Evolutionary conservation across 2,113 vertebrate species (phyloP), one percentile per base, ranked within the genome.

Genomic region (Elephas maximus): DNA sequence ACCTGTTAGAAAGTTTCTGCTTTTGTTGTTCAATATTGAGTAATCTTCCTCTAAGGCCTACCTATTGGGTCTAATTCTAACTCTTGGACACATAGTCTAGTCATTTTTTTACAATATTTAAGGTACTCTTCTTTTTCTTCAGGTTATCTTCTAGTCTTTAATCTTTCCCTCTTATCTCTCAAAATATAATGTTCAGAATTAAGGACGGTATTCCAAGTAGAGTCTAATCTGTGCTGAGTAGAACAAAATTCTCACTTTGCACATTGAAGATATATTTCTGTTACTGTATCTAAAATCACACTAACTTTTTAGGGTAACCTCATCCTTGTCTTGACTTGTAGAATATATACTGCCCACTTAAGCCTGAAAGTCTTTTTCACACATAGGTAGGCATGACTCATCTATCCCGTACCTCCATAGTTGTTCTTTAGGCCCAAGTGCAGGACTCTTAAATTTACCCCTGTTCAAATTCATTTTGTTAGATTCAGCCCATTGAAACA

Each of bases 161-260:
- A n/a, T 92, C 24, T 67, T n/a, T 77, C 91, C 33, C 51, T 95
- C 20, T 90, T 88, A 21, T 83, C 30, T 96, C 84, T 91, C 93
- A 91, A 96, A 94, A 91, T 44, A 62, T 30, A 81, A 88, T 81
- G 37, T 88, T 97, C 44, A 97, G 90, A 93, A 90, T 53, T 80
- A 33, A 82, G 30, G 41, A 69, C 21, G 76, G 44, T 86, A 91
- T 81, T 95, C 74, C 41, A 91, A 67, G 63, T 53, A 86, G 24
- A 84, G 65, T 87, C 73, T 67, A 41, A 87, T 94, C 44, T 77
- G 37, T 92, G 82, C 45, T 76, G n/a, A 90, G 17, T 92, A 85
- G 63, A 90, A 69, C 26, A 57, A 7, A 93, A 86, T 84, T 94
- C 9, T 94, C 9, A 77, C 57, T 92, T 84, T 94, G 48, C 11